Conservation (phyloP, 2,888 invertebrate species). For the Diogma glabrata region DNA sequence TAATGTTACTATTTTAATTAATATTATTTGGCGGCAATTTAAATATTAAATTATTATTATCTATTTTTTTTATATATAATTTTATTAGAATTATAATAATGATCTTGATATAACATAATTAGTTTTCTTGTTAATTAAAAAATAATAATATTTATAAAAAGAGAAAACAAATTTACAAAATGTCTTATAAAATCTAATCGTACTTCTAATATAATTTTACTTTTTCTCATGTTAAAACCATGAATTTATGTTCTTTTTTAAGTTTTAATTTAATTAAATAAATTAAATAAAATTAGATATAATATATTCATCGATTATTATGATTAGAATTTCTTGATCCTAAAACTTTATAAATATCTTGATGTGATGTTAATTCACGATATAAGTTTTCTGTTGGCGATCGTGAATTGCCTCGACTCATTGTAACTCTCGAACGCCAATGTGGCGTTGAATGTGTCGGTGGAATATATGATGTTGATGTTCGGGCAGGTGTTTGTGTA, state of each 20-base stretch:
- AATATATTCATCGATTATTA: conserved; percentile 9
- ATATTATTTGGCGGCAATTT: too few relatives aligned
- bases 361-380: conserved; percentile 15
- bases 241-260: not conserved
- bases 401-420: conserved; percentile 17
- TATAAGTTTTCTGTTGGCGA: conserved; percentile 19
- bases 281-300: conserved; percentile 1
- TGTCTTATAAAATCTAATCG: too few relatives aligned
- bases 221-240: conserved; percentile 6
- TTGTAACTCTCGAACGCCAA: not conserved
- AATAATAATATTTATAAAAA: too few relatives aligned
- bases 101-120: too few relatives aligned
- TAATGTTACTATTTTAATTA: too few relatives aligned
- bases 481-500: not conserved
- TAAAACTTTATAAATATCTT: conserved; percentile 16
- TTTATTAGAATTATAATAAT: too few relatives aligned
- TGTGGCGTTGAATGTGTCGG: conserved; percentile 1
- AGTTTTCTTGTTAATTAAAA: too few relatives aligned
- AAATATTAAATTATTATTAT: too few relatives aligned
- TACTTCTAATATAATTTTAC: conserved; percentile 1
- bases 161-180: too few relatives aligned
- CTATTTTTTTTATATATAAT: too few relatives aligned
- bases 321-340: conserved; percentile 11
- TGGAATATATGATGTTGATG: conserved; percentile 10
- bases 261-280: conserved; percentile 2